Conservation (phyloP, 2,797 vertebrate genomes). For the Avahi laniger region DNA sequence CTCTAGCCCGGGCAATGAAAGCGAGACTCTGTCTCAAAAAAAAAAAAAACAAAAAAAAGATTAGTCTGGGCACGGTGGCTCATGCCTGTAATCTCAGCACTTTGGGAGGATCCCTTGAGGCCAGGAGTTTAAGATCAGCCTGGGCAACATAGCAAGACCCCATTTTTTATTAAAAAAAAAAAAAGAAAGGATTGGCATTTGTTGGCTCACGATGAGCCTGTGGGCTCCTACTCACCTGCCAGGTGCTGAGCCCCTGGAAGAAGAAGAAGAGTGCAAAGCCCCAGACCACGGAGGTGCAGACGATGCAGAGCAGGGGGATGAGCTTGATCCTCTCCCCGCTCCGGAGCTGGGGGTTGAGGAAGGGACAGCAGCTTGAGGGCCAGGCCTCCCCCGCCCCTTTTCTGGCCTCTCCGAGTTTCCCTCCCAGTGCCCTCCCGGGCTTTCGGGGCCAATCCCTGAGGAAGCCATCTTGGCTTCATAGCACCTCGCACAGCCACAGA, state of each 20-base stretch:
- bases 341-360: conserved; percentile 86
- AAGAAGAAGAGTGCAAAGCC: conserved; percentile 98
- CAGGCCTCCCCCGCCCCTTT: fast-evolving
- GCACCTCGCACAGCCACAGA: not conserved
- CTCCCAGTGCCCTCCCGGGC: too few species aligned
- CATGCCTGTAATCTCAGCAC: not conserved
- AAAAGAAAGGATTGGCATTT: not conserved
- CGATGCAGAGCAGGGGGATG: conserved; percentile 92
- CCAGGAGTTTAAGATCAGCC: not conserved
- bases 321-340: conserved; percentile 94
- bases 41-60: not conserved
- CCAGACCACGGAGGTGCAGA: conserved; percentile 96
- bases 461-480: not conserved
- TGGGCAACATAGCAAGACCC: not conserved
- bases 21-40: too few species aligned
- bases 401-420: not conserved
- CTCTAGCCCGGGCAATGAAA: too few species aligned
- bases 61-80: too few species aligned
- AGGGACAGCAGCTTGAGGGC: not conserved
- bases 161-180: not conserved
- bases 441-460: not conserved
- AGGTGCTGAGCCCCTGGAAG: conserved; percentile 99
- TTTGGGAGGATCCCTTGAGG: not conserved
- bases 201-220: fast-evolving
- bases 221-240: conserved; percentile 90